Percentiles rank a stretch among this genome's conserved stretches.
Conservation (phyloP, 1,140 invertebrate genomes). For the Atopsyche davidsoni region DNA sequence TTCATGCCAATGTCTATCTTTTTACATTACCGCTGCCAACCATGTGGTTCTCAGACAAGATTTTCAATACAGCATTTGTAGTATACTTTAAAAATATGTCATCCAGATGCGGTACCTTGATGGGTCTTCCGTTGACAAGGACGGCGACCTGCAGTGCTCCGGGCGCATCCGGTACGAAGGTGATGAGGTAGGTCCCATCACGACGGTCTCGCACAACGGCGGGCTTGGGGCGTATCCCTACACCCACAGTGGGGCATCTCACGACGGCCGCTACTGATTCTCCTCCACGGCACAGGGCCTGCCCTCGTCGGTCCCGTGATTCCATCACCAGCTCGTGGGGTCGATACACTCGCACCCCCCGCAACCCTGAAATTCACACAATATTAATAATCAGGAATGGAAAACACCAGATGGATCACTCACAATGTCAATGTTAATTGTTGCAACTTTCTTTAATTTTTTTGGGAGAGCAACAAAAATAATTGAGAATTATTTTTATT, state of each 20-base stretch:
- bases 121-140: constrained; percentile 54
- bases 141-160: constrained; percentile 54
- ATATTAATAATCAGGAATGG: no score
- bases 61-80: not conserved
- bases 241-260: constrained; percentile 38
- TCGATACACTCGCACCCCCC: constrained; percentile 48
- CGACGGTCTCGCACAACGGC: constrained; percentile 52
- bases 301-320: constrained; percentile 36
- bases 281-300: constrained; percentile 40
- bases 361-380: constrained; percentile 48
- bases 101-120: constrained; percentile 46
- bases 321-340: constrained; percentile 42
- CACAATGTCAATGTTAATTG: no score
- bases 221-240: constrained; percentile 46
- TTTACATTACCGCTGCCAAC: no score
- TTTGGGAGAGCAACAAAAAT: constrained; percentile 38
- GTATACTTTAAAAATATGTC: constrained; percentile 1
- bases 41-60: no score
- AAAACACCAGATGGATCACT: no score
- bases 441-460: constrained; percentile 43
- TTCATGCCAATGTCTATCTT: no score
- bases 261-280: constrained; percentile 34
- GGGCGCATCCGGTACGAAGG: constrained; percentile 53
- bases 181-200: constrained; percentile 56
- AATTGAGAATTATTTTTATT: not conserved